Base-by-base conservation (phyloP, 1,140 invertebrate genomes). In the Plutomurus gul region DNA sequence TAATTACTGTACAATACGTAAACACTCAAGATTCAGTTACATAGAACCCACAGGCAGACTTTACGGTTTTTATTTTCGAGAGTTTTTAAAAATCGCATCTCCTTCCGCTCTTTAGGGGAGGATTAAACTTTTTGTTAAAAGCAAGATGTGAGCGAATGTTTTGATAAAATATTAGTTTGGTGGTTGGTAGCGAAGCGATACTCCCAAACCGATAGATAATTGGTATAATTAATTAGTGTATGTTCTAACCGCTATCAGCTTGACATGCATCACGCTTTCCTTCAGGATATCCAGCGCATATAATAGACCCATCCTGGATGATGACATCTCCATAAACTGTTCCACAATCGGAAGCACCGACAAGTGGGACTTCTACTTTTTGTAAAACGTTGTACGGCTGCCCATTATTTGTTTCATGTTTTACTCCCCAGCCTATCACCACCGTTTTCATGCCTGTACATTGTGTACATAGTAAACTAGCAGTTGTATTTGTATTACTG, bases 181-280 rank as follows among this genome's bases (percentile, higher is more conserved):
- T n/a, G n/a, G n/a, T n/a, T n/a, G n/a, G n/a, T n/a, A n/a, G n/a
- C n/a, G n/a, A n/a, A n/a, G n/a, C n/a, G n/a, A n/a, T n/a, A n/a
- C n/a, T n/a, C n/a, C n/a, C n/a, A n/a, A n/a, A n/a, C n/a, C n/a
- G n/a, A n/a, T n/a, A n/a, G n/a, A n/a, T n/a, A n/a, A n/a, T n/a
- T n/a, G n/a, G n/a, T n/a, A n/a, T n/a, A n/a, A n/a, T n/a, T n/a
- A n/a, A n/a, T n/a, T n/a, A n/a, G n/a, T n/a, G n/a, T n/a, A n/a
- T n/a, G n/a, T n/a, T n/a, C n/a, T n/a, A n/a, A n/a, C n/a, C n/a
- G 49, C 89, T 89, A 39, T 89, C 87, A 0, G 22, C 47, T 20
- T 43, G 37, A 18, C 74, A 75, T 33, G 74, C 46, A 75, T 75
- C 74, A 22, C 51, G 43, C 25, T 4, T 39, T 22, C 78, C 79